Conservation (phyloP, 2,113 vertebrate species). For the Mesitornis unicolor region DNA sequence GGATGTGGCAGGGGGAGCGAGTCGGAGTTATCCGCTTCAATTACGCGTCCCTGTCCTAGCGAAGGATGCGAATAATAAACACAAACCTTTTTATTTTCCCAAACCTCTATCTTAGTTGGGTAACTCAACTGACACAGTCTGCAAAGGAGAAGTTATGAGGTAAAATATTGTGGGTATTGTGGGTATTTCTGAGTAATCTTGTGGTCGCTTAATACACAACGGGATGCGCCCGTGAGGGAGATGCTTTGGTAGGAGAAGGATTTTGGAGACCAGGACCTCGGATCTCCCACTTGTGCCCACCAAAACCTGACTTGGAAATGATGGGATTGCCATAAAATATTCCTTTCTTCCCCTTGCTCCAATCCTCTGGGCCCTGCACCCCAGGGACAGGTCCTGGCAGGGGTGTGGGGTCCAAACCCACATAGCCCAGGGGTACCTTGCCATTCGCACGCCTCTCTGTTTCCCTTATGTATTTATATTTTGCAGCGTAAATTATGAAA, state of each 20-base stretch:
- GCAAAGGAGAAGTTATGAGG: background rate
- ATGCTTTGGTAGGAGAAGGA: background rate
- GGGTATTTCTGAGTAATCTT: background rate
- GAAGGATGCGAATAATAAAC: background rate
- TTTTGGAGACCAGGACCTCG: background rate
- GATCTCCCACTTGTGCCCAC: fast-evolving
- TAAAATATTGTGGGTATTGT: background rate
- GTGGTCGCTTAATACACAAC: fast-evolving
- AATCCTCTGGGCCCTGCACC: fast-evolving
- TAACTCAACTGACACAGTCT: fast-evolving
- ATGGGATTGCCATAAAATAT: background rate
- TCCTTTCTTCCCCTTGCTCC: background rate
- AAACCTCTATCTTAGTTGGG: background rate
- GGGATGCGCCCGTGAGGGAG: background rate
- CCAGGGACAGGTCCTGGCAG: fast-evolving
- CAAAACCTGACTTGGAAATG: background rate
- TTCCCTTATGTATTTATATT: fast-evolving
- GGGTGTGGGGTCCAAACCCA: fast-evolving
- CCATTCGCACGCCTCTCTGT: fast-evolving
- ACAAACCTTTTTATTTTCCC: background rate
- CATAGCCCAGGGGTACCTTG: fast-evolving
- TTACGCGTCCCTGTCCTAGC: background rate
- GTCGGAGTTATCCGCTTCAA: constrained; percentile 15
- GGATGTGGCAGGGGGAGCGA: background rate
- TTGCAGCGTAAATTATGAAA: background rate